Percentiles rank a stretch among this genome's conserved stretches.
Conservation (phyloP, 2,113 vertebrate genomes). For the Platysteira castanea region DNA sequence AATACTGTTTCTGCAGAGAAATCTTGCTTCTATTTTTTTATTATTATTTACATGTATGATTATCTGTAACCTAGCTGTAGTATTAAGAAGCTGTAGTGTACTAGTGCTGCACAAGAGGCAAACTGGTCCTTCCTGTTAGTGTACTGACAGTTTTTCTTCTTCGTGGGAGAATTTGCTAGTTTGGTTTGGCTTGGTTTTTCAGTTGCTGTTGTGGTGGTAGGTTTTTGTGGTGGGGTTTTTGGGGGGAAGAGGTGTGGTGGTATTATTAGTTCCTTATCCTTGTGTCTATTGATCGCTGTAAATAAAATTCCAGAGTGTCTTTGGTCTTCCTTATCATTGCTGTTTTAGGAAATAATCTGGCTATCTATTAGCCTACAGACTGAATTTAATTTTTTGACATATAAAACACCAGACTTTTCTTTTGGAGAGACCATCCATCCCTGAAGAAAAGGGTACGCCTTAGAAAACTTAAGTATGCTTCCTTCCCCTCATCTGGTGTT, state of each 20-base stretch:
- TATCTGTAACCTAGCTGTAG: neutral
- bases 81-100: neutral
- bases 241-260: accelerated
- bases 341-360: neutral
- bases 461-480: neutral
- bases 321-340: neutral
- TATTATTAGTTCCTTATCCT: neutral
- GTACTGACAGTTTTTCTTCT: neutral
- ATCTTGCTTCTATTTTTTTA: neutral
- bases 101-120: neutral
- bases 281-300: neutral
- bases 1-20: neutral
- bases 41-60: neutral
- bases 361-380: neutral
- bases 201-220: neutral
- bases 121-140: neutral
- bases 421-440: neutral
- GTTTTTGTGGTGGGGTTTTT: neutral
- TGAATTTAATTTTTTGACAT: neutral
- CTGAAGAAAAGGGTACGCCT: neutral
- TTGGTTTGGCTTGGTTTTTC: neutral
- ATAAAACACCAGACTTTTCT: neutral
- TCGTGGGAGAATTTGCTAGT: neutral
- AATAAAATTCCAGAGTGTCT: neutral
- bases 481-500: neutral